These are phyloP conservation scores for Diloba caeruleocephala DNA, from an alignment of 2,888 invertebrate genomes.

Conservation along the genomic window DNA sequence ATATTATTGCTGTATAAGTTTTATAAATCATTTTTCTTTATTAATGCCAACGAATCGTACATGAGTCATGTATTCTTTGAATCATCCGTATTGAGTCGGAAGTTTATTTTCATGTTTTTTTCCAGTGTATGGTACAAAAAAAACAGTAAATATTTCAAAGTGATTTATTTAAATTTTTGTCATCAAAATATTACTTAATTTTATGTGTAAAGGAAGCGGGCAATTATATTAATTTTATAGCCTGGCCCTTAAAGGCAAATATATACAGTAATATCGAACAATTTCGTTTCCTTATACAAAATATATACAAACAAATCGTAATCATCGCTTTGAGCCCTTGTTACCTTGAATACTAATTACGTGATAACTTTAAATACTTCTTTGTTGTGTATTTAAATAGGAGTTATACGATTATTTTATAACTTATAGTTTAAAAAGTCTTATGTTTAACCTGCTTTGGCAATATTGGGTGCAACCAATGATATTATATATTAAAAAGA, in stretches of 20 bases:
- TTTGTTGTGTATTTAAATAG: conserved; percentile 48
- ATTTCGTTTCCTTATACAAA: conserved; percentile 51
- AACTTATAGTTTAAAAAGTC: no score
- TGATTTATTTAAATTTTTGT: neutral
- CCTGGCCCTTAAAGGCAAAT: conserved; percentile 36
- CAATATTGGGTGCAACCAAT: no score
- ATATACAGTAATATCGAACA: conserved; percentile 28
- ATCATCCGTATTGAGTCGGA: conserved; percentile 32
- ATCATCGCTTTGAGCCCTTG: conserved; percentile 58
- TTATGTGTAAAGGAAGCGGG: neutral
- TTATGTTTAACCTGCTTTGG: no score
- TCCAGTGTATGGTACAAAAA: neutral
- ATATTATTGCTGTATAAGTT: no score
- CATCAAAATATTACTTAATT: no score
- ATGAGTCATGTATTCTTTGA: conserved; percentile 33
- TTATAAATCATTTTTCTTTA: no score
- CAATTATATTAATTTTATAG: conserved; percentile 34
- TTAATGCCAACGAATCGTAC: neutral
- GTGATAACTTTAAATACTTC: conserved; percentile 61
- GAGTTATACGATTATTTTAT: conserved; percentile 1
- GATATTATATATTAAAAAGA: no score
- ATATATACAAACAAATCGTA: conserved; percentile 41
- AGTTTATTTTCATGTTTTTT: conserved; percentile 5
- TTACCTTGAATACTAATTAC: conserved; percentile 80
- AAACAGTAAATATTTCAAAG: neutral